These are phyloP conservation scores for Nephotettix cincticeps DNA, from an alignment of 1,140 invertebrate genomes.

Conservation along the genomic window DNA sequence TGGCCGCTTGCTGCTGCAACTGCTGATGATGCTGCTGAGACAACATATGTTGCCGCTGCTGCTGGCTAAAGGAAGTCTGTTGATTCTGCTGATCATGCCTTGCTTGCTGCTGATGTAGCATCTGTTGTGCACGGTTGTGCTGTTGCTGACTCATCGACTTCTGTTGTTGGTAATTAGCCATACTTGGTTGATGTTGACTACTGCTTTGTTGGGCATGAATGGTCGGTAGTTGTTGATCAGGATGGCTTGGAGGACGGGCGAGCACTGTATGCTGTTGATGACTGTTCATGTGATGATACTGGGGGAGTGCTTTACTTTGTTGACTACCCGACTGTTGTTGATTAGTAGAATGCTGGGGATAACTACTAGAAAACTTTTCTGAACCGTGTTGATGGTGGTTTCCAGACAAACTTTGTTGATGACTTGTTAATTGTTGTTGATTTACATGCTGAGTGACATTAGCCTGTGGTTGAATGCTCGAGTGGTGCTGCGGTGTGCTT, in stretches of 20 bases:
- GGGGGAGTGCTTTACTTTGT: background rate
- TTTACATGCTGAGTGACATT: too few relatives aligned
- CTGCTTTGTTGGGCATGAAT: background rate
- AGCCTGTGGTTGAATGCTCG: too few relatives aligned
- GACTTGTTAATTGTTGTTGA: too few relatives aligned
- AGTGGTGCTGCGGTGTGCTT: too few relatives aligned
- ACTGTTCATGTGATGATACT: background rate
- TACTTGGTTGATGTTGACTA: background rate
- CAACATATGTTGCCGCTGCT: slow-evolving; percentile 30
- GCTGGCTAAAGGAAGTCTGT: slow-evolving; percentile 16
- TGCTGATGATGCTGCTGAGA: slow-evolving; percentile 32
- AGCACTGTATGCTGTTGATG: background rate
- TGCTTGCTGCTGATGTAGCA: slow-evolving; percentile 14
- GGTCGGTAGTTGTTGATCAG: background rate
- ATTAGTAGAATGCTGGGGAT: background rate
- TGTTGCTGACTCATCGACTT: background rate
- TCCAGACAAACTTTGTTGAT: too few relatives aligned
- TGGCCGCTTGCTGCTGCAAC: slow-evolving; percentile 28
- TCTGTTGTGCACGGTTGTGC: background rate
- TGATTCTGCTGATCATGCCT: slow-evolving; percentile 18
- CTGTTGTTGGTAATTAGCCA: background rate
- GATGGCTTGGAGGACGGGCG: background rate
- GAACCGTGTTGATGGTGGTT: too few relatives aligned
- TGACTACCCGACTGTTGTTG: background rate
- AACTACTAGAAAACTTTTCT: too few relatives aligned